phyloP scores from a whole-genome alignment of 30 jellyfish, hydroid and myxozoan species.

The Clytia hemisphaerica region DNA sequence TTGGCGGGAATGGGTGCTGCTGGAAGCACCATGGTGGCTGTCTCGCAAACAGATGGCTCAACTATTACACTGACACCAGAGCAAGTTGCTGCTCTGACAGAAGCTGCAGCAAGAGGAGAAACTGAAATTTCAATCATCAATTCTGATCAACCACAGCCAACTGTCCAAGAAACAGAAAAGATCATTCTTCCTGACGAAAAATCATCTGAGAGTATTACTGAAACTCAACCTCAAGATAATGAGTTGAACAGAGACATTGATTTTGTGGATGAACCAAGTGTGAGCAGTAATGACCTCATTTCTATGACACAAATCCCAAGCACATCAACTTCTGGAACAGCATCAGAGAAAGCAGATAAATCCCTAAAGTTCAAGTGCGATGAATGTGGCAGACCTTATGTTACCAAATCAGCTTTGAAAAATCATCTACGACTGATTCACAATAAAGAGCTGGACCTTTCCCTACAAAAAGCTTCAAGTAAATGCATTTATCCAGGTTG shows the following conservation, averaged over 20 bases:
- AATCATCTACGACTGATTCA: conserved; percentile 26
- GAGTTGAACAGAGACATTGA: background rate
- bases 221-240: background rate
- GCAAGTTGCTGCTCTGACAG: conserved; percentile 17
- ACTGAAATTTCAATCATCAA: background rate
- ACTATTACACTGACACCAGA: conserved; percentile 13
- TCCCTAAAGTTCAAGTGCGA: conserved; percentile 4
- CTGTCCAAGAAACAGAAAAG: background rate
- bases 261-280: background rate
- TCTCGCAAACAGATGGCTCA: background rate
- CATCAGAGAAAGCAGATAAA: background rate
- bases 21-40: conserved; percentile 11
- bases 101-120: conserved; percentile 5
- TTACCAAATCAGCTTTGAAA: conserved; percentile 23
- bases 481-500: conserved; percentile 47
- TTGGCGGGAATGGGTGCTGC: conserved; percentile 1
- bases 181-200: no score
- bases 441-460: conserved; percentile 5
- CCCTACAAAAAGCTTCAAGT: conserved; percentile 27
- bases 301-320: no score
- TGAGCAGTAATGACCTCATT: no score
- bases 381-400: conserved; percentile 20
- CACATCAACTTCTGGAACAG: no score
- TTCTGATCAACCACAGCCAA: background rate
- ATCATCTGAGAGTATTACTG: background rate